Base-by-base conservation (phyloP, 1,140 invertebrate genomes). In the Zaprionus tsacasi region DNA sequence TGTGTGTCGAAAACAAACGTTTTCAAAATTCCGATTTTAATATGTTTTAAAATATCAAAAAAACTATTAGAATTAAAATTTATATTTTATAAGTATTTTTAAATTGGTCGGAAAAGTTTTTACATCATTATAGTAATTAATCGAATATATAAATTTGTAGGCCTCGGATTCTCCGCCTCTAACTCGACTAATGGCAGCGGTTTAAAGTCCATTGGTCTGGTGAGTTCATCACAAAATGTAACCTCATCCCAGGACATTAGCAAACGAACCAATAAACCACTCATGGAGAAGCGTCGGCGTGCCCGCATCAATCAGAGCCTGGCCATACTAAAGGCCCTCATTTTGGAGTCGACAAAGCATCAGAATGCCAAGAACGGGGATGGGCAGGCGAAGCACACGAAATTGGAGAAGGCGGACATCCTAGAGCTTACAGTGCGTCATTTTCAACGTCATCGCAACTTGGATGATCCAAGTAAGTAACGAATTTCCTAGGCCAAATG, bases 381-480 rank as follows among this genome's bases (percentile, higher is more conserved):
- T 95, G 92, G 96, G 95, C 93, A 96, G 95, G 87, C 86, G 1
- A 96, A 96, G 87, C 95, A 96, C 88, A 96, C 96, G 45, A 96
- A 96, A 93, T 93, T 98, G 78, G 98, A 98, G 93, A 99, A 99
- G 93, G 98, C 98, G 6, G 98, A 98, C 93, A 98, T 99, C 78
- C 93, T 99, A 52, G 98, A 99, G 92, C 94, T 98, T 92, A 98
- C 98, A 1, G 97, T 98, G 13, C 94, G 97, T 76, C 96, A 98
- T 92, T 94, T 98, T 64, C 96, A 97, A 82, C 93, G 95, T 72
- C 95, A 96, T 86, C 94, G 95, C 77, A 95, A 94, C 76, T 92
- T 95, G 2, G 94, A 94, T 60, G 94, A 95, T 77, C 94, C 94
- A 40, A 94, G 94, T 95, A 95, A 82, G 82, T 89, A 11, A 21